These are phyloP conservation scores for Epinephelus malabaricus DNA, from an alignment of 2,797 vertebrate genomes.

Conservation along the genomic window DNA sequence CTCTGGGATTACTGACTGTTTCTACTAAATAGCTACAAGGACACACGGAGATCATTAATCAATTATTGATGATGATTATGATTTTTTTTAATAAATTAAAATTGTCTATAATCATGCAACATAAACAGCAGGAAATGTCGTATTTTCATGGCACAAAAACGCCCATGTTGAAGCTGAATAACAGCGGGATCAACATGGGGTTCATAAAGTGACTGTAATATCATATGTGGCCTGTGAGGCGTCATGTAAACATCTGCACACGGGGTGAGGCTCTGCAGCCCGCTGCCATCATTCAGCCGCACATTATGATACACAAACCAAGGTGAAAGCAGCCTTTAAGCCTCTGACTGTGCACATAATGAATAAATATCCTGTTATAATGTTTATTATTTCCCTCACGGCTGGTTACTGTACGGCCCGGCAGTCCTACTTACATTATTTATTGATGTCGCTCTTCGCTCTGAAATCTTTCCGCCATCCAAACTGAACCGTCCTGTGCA, in stretches of 20 bases:
- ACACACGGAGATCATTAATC: background rate
- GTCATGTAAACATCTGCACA: conserved; percentile 73
- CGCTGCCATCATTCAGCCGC: conserved; percentile 39
- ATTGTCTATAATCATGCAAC: background rate
- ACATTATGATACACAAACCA: background rate
- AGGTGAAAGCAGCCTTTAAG: background rate
- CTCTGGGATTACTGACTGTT: conserved; percentile 5
- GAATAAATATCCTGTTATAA: background rate
- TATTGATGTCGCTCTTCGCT: conserved; percentile 46
- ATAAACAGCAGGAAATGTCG: background rate
- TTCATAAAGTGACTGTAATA: background rate
- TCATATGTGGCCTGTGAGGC: conserved; percentile 32
- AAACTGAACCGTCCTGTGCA: conserved; percentile 22
- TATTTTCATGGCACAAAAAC: background rate
- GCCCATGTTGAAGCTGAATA: background rate
- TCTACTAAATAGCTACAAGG: background rate
- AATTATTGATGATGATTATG: too few species aligned
- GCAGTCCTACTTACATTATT: conserved; percentile 72
- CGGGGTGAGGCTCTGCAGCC: conserved; percentile 73
- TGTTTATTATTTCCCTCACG: background rate
- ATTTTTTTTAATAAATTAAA: too few species aligned
- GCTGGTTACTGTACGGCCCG: background rate
- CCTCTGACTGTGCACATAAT: too few species aligned
- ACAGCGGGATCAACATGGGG: background rate
- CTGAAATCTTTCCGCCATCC: conserved; percentile 54